phyloP scores from a whole-genome alignment of 2,888 invertebrate species.

The Zaprionus bogoriensis region DNA sequence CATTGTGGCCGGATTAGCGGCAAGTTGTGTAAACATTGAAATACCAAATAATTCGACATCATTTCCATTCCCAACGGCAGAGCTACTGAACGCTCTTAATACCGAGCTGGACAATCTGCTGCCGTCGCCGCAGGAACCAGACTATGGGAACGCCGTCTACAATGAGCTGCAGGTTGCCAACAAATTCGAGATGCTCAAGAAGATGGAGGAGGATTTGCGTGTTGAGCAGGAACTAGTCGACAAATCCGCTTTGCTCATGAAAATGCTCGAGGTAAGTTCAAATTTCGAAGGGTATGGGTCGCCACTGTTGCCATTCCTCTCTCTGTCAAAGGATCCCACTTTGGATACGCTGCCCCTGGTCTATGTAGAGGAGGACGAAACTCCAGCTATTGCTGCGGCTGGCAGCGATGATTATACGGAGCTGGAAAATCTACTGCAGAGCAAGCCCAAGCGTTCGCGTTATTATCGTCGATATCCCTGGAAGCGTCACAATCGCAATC shows the following conservation, averaged over 20 bases:
- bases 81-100: slow-evolving; percentile 76
- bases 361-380: slow-evolving; percentile 80
- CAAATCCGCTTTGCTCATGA: slow-evolving; percentile 82
- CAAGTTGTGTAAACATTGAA: slow-evolving; percentile 41
- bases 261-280: slow-evolving; percentile 80
- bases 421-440: slow-evolving; percentile 56
- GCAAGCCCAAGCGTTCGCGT: slow-evolving; percentile 84
- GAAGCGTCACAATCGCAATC: slow-evolving; percentile 85
- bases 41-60: slow-evolving; percentile 36
- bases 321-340: slow-evolving; percentile 78
- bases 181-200: slow-evolving; percentile 78
- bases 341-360: slow-evolving; percentile 81
- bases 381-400: slow-evolving; percentile 27
- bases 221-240: slow-evolving; percentile 82
- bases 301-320: background rate
- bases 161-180: slow-evolving; percentile 78
- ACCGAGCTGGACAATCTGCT: slow-evolving; percentile 59
- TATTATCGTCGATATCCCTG: slow-evolving; percentile 86
- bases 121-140: slow-evolving; percentile 24
- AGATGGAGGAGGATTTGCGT: slow-evolving; percentile 80
- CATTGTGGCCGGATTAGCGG: slow-evolving; percentile 52
- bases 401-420: slow-evolving; percentile 51
- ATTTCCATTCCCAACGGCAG: slow-evolving; percentile 38
- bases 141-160: slow-evolving; percentile 76
- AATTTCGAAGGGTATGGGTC: too few species aligned